phyloP scores from a whole-genome alignment of 2,797 vertebrate species.

The Euthynnus affinis region DNA sequence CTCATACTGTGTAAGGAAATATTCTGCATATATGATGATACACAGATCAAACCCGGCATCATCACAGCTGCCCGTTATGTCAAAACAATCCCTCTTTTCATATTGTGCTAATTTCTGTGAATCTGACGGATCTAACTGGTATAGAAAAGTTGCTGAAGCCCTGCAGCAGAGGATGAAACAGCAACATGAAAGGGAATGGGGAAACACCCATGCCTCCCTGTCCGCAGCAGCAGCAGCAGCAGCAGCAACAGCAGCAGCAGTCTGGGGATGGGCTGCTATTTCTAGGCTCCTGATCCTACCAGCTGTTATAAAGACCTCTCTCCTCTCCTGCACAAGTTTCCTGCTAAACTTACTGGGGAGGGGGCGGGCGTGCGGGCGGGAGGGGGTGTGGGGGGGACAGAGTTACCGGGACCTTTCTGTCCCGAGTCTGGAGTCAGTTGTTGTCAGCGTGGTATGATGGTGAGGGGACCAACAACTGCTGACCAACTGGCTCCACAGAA shows the following conservation, averaged over 20 bases:
- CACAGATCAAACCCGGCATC: not conserved
- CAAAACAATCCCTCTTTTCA: not conserved
- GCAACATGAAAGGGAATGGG: constrained; percentile 74
- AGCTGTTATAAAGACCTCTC: constrained; percentile 86
- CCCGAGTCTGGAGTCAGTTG: constrained; percentile 84
- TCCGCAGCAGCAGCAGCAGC: constrained; percentile 58
- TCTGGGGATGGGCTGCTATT: constrained; percentile 84
- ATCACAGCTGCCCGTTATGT: not conserved
- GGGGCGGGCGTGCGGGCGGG: too few species aligned
- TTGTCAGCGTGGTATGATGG: constrained; percentile 79
- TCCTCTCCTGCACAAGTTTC: constrained; percentile 83
- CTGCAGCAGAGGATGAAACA: constrained; percentile 71
- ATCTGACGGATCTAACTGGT: constrained; percentile 7
- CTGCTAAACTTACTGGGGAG: constrained; percentile 67
- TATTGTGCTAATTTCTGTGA: constrained; percentile 5
- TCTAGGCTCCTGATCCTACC: constrained; percentile 89
- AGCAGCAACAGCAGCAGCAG: constrained; percentile 65
- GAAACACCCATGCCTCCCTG: constrained; percentile 78
- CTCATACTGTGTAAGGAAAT: not conserved
- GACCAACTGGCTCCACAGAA: constrained; percentile 79
- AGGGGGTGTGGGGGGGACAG: too few species aligned
- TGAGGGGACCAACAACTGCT: constrained; percentile 79
- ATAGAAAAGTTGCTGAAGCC: constrained; percentile 58
- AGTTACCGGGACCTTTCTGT: constrained; percentile 88
- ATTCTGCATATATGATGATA: not conserved